phyloP scores from a whole-genome alignment of 2,797 vertebrate genomes.

The Allobates femoralis region DNA sequence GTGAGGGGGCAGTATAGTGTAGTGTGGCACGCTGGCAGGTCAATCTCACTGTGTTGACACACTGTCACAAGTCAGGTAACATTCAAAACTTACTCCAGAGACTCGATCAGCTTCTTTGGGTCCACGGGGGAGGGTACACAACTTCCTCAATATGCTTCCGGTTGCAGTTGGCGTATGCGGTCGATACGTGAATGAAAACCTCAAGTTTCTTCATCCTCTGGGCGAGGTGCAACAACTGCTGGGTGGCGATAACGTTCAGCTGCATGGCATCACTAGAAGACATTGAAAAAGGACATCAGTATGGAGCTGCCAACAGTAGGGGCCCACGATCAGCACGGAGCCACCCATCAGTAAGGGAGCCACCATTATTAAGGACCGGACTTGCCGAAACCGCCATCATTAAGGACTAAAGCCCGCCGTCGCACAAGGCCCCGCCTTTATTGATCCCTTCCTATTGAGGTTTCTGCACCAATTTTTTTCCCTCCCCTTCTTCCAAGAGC shows the following conservation, averaged over 20 bases:
- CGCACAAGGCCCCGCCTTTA: too few species aligned
- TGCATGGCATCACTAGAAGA: slow-evolving; percentile 90
- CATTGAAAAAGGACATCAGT: not conserved
- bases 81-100: slow-evolving; percentile 84
- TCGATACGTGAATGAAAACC: slow-evolving; percentile 92
- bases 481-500: too few species aligned
- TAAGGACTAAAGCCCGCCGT: too few species aligned
- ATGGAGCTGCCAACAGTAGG: not conserved
- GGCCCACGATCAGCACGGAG: too few species aligned
- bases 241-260: slow-evolving; percentile 93
- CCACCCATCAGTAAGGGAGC: too few species aligned
- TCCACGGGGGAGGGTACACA: slow-evolving; percentile 93
- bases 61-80: too few species aligned
- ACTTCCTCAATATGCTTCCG: slow-evolving; percentile 91
- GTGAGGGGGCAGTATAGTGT: too few species aligned
- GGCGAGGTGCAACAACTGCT: slow-evolving; percentile 88
- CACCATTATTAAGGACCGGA: too few species aligned
- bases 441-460: too few species aligned
- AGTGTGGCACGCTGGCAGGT: not conserved
- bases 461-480: too few species aligned
- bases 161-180: slow-evolving; percentile 96
- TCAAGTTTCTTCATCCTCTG: slow-evolving; percentile 91
- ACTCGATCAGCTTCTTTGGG: slow-evolving; percentile 92
- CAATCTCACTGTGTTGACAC: too few species aligned
- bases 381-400: too few species aligned